These are phyloP conservation scores for Lepus timidus DNA, from an alignment of 2,113 vertebrate species.

Conservation along the genomic window DNA sequence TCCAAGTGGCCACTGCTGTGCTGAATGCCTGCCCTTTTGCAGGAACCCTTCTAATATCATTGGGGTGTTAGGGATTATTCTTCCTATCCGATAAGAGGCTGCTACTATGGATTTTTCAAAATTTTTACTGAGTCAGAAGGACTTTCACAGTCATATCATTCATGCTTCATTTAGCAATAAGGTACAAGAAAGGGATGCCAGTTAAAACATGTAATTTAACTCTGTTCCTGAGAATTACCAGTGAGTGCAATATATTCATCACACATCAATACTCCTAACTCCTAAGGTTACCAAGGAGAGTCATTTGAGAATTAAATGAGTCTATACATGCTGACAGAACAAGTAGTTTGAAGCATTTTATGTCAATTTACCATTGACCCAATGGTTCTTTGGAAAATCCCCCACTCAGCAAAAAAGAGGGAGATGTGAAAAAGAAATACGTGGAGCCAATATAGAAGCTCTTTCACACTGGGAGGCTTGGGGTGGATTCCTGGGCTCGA, in stretches of 20 bases:
- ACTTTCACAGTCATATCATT: constrained; percentile 59
- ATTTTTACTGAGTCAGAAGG: constrained; percentile 64
- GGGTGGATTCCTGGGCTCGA: constrained; percentile 17
- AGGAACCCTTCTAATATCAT: neutral
- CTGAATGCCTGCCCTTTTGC: neutral
- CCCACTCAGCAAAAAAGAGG: constrained; percentile 47
- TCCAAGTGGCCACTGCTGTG: too few relatives aligned
- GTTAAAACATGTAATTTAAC: constrained; percentile 77
- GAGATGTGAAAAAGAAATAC: constrained; percentile 42
- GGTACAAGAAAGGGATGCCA: constrained; percentile 66
- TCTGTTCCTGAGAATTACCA: constrained; percentile 76
- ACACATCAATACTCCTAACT: constrained; percentile 73
- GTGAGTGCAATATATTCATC: constrained; percentile 73
- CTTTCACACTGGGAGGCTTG: constrained; percentile 33
- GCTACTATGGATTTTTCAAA: constrained; percentile 50
- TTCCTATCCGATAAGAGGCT: constrained; percentile 9
- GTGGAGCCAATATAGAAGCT: constrained; percentile 2
- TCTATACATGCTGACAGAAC: constrained; percentile 68
- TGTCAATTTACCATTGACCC: constrained; percentile 71
- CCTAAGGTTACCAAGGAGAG: constrained; percentile 53
- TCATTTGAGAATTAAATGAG: constrained; percentile 75
- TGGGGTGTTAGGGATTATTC: neutral
- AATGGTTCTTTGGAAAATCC: constrained; percentile 68
- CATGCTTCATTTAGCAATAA: constrained; percentile 71
- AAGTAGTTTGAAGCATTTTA: constrained; percentile 69